Evolutionary conservation across 2,888 invertebrate species (phyloP).

Genomic region (Mythimna impura): DNA sequence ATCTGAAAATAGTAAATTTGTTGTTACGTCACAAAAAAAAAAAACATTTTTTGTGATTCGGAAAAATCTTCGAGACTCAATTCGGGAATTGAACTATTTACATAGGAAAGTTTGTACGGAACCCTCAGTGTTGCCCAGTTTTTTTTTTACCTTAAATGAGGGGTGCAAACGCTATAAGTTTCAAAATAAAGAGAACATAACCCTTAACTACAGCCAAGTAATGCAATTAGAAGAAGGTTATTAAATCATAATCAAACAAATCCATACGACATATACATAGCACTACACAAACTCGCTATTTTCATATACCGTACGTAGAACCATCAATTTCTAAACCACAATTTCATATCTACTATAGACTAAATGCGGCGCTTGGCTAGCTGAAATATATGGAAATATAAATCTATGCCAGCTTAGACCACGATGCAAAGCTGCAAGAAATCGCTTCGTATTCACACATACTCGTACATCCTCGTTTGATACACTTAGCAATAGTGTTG

Average conservation of each 20-base stretch:
- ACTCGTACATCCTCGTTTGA: not conserved
- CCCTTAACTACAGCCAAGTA: too few relatives aligned
- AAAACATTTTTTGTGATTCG: too few relatives aligned
- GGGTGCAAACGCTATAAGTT: too few relatives aligned
- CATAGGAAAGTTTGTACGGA: too few relatives aligned
- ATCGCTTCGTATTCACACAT: conserved; percentile 6
- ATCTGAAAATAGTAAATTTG: too few relatives aligned
- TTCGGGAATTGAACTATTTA: too few relatives aligned
- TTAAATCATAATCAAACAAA: not conserved
- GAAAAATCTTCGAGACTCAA: too few relatives aligned
- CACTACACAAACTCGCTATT: conserved; percentile 1
- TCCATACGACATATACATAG: not conserved
- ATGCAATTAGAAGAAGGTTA: not conserved
- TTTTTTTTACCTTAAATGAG: too few relatives aligned
- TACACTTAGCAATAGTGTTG: not conserved
- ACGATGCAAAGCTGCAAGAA: conserved; percentile 13
- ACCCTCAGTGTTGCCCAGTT: too few relatives aligned
- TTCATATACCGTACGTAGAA: not conserved
- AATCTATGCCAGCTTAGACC: conserved; percentile 18
- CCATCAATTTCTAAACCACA: conserved; percentile 2
- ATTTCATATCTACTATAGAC: conserved; percentile 6
- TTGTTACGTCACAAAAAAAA: too few relatives aligned
- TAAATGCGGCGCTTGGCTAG: not conserved
- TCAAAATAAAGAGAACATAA: too few relatives aligned
- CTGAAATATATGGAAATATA: conserved; percentile 41